phyloP scores from a whole-genome alignment of 92 coral and sea anemone species.

The Heteractis magnifica region DNA sequence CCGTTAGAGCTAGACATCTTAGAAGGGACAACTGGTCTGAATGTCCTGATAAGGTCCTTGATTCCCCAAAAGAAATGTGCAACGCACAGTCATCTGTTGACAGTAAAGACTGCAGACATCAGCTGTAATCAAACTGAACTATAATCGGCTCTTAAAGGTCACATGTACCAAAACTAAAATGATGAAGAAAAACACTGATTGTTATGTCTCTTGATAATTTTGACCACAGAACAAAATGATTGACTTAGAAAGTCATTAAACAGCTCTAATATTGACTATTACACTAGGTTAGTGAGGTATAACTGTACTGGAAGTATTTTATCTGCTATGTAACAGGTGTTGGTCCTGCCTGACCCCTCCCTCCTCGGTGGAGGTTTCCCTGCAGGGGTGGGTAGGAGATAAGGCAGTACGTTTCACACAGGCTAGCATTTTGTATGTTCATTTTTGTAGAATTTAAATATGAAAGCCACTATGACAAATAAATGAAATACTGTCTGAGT shows the following conservation, averaged over 20 bases:
- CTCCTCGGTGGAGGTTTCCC: not conserved
- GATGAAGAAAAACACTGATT: not conserved
- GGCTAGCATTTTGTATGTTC: not conserved
- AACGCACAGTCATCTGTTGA: not conserved
- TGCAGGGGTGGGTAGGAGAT: not conserved
- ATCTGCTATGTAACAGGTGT: no score
- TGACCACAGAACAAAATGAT: not conserved
- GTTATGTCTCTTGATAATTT: not conserved
- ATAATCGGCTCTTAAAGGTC: not conserved
- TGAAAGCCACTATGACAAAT: not conserved
- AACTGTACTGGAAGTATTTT: not conserved
- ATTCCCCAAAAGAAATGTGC: not conserved
- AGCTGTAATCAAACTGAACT: no score
- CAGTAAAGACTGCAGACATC: no score
- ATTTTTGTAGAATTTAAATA: not conserved
- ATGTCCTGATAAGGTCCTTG: no score
- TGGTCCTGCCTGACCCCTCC: not conserved
- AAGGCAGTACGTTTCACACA: not conserved
- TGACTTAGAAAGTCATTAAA: not conserved
- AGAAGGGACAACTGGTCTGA: no score
- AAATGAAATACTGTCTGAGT: not conserved
- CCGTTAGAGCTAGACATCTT: no score
- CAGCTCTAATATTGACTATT: not conserved
- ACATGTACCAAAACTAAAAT: not conserved
- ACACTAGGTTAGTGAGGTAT: not conserved